A percentile compares a stretch with the other conserved stretches of the same genome.
These are phyloP conservation scores for Pseudachorutes palmiensis DNA, from an alignment of 1,140 invertebrate genomes.

Conservation along the genomic window DNA sequence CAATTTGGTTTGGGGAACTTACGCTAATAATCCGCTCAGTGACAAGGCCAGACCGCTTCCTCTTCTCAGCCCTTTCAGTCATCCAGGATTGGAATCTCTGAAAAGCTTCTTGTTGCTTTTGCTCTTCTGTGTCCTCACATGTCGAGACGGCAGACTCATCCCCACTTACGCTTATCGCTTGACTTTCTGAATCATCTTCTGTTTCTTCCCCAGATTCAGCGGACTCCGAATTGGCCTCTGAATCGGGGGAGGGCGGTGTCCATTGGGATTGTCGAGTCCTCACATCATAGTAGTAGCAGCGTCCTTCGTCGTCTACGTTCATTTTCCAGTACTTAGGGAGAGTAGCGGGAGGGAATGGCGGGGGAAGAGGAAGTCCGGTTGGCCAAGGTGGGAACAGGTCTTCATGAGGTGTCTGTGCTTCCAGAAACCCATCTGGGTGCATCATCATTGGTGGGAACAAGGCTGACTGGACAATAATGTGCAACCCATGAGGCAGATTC, in stretches of 20 bases:
- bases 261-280: slow-evolving; percentile 76
- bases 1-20: slow-evolving; percentile 41
- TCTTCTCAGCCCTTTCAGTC: slow-evolving; percentile 34
- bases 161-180: not conserved
- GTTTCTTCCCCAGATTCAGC: slow-evolving; percentile 24
- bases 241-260: slow-evolving; percentile 61
- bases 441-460: slow-evolving; percentile 13
- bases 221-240: slow-evolving; percentile 7
- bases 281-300: slow-evolving; percentile 85
- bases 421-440: not conserved
- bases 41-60: slow-evolving; percentile 51
- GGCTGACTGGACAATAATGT: slow-evolving; percentile 20
- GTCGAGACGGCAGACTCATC: not conserved
- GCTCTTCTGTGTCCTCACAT: not conserved
- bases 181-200: slow-evolving; percentile 16
- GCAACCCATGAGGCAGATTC: slow-evolving; percentile 29
- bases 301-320: slow-evolving; percentile 66
- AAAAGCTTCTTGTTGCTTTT: not conserved
- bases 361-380: slow-evolving; percentile 31
- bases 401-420: slow-evolving; percentile 14
- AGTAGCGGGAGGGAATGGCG: slow-evolving; percentile 30
- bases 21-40: slow-evolving; percentile 62
- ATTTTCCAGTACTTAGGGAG: slow-evolving; percentile 59
- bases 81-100: slow-evolving; percentile 1
- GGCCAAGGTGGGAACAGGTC: slow-evolving; percentile 34